Base-by-base conservation (phyloP, 2,888 invertebrate genomes). In the Drosophila villosipedis region DNA sequence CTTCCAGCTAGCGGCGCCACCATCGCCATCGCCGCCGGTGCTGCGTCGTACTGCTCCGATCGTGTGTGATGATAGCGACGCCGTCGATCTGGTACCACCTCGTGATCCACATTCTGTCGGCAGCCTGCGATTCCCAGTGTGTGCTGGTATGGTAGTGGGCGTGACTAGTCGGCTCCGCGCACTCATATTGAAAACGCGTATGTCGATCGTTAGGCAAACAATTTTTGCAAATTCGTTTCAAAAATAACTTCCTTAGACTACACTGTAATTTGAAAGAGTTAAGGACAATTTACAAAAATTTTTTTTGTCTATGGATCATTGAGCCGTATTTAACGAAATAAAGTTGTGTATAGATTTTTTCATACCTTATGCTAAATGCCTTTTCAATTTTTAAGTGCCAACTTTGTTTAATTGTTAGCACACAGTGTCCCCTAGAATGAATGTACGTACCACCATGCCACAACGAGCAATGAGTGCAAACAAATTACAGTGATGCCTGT, bases 21-120 rank as follows among this genome's bases (percentile, higher is more conserved):
- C 90, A 86, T 80, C 90, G 68, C 83, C 90, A 71, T 72, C 80
- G 57, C 83, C 86, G 66, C 79, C 83, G 71, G 60, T 43, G 58
- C 77, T 50, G 58, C 74, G 67, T 37, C 63, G 39, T 43, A 59
- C 65, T 55, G 76, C 63, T 70, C 70, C 83, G 72, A 72, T 57
- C 61, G 50, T 57, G 65, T 67, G 82, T 68, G 82, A 52, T 73
- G 83, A 76, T 73, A 59, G 79, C 70, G 89, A 73, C 62, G 61
- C 57, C 77, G 78, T 67, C 47, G 37, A 39, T 41, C 69, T 78
- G 25, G 61, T 60, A 41, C 54, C 60, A 33, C 43, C 43, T 22
- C 68, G 73, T 12, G 63, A n/a, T 9, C 69, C 19, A 19, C 71
- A 12, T 28, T 63, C 68, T 9, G 47, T 33, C 25, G 33, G 7